Evolutionary conservation across 1,140 invertebrate genomes (phyloP).

Genomic region (Zophobas atratus): DNA sequence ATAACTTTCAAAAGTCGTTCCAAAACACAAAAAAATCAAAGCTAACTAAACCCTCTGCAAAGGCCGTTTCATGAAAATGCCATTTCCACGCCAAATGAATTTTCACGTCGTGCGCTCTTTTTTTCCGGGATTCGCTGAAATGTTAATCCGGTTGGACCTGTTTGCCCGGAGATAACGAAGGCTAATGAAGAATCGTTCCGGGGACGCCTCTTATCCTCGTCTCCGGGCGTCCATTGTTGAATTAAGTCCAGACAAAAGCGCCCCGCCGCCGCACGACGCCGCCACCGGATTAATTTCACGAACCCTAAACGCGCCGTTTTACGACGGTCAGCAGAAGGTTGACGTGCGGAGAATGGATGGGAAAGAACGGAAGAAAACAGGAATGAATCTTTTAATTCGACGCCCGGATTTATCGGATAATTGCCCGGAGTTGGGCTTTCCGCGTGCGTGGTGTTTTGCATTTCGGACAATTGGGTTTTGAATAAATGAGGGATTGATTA

Average conservation of each 20-base stretch:
- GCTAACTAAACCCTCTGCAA: no score
- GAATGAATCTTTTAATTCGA: conserved; percentile 18
- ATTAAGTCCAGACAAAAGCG: background rate
- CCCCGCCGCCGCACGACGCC: background rate
- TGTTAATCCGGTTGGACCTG: conserved; percentile 16
- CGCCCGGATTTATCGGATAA: conserved; percentile 9
- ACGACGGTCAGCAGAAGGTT: conserved; percentile 24
- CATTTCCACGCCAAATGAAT: no score
- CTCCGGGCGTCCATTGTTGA: conserved; percentile 6
- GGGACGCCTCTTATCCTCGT: conserved; percentile 3
- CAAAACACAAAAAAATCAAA: no score
- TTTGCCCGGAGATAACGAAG: conserved; percentile 17
- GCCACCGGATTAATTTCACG: conserved; percentile 13
- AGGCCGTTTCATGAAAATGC: no score
- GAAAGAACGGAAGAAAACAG: conserved; percentile 9
- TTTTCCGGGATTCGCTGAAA: background rate
- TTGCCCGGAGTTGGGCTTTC: background rate
- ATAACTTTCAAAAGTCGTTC: no score
- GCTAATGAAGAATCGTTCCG: conserved; percentile 29
- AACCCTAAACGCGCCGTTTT: background rate
- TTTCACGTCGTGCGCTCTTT: background rate
- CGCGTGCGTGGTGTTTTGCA: no score
- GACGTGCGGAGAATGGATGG: conserved; percentile 20
- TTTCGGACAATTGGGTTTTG: no score
- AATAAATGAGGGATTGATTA: no score